phyloP scores from a whole-genome alignment of 2,113 vertebrate genomes.

The Charadrius vociferus region DNA sequence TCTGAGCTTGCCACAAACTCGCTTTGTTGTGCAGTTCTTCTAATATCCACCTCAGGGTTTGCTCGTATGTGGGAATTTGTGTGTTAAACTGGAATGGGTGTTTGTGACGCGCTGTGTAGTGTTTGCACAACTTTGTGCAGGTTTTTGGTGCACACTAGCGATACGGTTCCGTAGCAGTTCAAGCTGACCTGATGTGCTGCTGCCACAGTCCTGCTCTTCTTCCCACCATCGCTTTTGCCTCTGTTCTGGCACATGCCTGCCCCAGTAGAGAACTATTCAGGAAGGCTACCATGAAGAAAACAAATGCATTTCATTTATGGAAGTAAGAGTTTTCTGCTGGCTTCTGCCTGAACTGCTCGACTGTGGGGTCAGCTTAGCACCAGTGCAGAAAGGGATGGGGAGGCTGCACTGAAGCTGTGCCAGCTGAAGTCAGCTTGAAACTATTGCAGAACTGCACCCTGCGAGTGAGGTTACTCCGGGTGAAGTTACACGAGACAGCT shows the following conservation, averaged over 20 bases:
- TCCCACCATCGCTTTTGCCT: not conserved
- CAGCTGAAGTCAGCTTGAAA: conserved; percentile 68
- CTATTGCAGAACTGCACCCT: conserved; percentile 66
- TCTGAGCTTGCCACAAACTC: not conserved
- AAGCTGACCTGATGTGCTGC: not conserved
- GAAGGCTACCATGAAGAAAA: not conserved
- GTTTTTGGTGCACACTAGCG: not conserved
- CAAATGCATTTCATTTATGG: not conserved
- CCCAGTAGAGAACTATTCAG: not conserved
- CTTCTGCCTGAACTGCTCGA: not conserved
- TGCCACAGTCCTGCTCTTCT: not conserved
- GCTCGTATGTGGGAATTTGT: not conserved
- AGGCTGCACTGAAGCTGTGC: conserved; percentile 37
- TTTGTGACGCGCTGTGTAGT: fast-evolving
- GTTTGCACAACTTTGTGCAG: not conserved
- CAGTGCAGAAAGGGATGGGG: conserved; percentile 32
- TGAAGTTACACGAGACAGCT: conserved; percentile 64
- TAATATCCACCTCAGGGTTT: not conserved
- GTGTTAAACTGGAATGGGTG: not conserved
- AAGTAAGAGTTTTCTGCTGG: not conserved
- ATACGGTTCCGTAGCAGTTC: not conserved
- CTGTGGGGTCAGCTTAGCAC: conserved; percentile 24
- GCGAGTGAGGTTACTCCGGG: conserved; percentile 46
- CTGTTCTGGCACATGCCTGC: not conserved
- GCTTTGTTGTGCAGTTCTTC: not conserved